A percentile compares a stretch with the other conserved stretches of the same genome.
Conservation (phyloP, 2,797 vertebrate genomes). For the Molossus alvarezi region DNA sequence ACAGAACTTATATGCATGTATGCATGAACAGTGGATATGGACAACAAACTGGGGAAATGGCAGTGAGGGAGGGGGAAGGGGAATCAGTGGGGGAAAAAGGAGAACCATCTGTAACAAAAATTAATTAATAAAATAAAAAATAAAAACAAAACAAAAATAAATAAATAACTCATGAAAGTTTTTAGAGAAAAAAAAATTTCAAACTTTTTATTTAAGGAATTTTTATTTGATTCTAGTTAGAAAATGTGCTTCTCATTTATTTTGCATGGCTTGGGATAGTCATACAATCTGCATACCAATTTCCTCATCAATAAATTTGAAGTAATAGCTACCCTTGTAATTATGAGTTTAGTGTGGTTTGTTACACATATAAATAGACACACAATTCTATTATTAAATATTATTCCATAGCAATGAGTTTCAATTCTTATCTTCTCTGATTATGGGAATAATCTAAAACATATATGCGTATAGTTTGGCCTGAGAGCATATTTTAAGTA, state of each 20-base stretch:
- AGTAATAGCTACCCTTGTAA: not conserved
- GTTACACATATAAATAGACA: not conserved
- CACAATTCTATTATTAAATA: not conserved
- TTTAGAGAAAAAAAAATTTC: not conserved
- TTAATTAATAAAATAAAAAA: no score
- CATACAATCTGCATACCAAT: not conserved
- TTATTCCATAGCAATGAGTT: not conserved
- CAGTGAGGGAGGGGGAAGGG: no score
- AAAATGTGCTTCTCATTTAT: constrained; percentile 27
- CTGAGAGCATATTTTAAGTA: constrained; percentile 33
- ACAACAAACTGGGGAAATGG: no score
- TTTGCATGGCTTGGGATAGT: not conserved
- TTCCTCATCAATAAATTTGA: not conserved
- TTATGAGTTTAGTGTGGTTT: not conserved
- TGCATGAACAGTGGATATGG: no score
- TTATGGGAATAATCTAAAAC: not conserved
- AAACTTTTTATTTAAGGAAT: not conserved
- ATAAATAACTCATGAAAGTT: no score
- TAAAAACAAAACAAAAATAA: no score
- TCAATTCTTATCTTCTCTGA: not conserved
- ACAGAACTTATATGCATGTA: no score
- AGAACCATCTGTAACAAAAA: no score
- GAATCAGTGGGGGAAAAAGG: no score
- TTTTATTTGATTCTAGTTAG: not conserved
- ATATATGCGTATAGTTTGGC: not conserved